Evolutionary conservation across 2,888 invertebrate species (phyloP).

Genomic region (Steinernema carpocapsae): DNA sequence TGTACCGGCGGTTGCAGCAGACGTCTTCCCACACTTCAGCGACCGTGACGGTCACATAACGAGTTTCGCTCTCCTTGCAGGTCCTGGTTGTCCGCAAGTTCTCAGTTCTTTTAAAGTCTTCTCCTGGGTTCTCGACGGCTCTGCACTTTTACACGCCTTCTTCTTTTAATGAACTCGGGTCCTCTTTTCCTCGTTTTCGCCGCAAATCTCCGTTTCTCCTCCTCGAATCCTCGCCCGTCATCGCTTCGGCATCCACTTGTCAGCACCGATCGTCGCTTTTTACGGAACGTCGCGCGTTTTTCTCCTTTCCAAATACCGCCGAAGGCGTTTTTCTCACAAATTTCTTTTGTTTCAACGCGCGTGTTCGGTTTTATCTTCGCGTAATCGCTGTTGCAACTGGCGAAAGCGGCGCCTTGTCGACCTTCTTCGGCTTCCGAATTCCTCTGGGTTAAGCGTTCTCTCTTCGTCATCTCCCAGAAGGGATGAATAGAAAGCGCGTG

Average conservation of each 20-base stretch:
- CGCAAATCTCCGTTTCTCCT: background rate
- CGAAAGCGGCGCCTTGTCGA: background rate
- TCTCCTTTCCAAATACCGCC: background rate
- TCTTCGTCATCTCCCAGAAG: background rate
- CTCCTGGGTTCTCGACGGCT: no score
- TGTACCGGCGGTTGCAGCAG: no score
- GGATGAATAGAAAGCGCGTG: background rate
- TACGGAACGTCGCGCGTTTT: slow-evolving; percentile 16
- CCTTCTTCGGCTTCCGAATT: background rate
- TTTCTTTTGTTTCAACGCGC: slow-evolving; percentile 4
- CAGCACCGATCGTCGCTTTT: slow-evolving; percentile 3
- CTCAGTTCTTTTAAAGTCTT: background rate
- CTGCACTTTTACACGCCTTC: background rate
- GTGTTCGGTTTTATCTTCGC: background rate
- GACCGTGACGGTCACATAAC: slow-evolving; percentile 29
- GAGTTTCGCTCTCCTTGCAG: background rate
- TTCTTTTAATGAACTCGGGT: no score
- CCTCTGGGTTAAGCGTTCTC: background rate
- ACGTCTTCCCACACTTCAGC: background rate
- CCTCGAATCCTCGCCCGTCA: background rate
- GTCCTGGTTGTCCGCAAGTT: background rate
- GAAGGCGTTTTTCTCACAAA: background rate
- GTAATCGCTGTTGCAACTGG: background rate
- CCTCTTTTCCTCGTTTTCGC: no score
- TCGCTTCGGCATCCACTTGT: slow-evolving; percentile 1